Evolutionary conservation across 2,113 vertebrate species (phyloP).

Genomic region (Glaucidium brasilianum): DNA sequence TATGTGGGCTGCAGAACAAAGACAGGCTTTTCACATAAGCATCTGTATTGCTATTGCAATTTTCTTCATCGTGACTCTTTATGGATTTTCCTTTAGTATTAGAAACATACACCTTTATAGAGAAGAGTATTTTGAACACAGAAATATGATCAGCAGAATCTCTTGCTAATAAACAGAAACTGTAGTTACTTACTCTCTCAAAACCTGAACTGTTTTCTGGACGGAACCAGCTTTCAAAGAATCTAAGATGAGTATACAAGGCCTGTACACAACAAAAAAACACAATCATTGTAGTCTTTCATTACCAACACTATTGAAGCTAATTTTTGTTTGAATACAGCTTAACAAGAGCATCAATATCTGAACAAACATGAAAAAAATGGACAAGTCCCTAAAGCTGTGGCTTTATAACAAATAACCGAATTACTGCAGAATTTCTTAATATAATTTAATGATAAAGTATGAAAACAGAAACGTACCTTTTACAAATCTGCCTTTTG

Average conservation of each 20-base stretch:
- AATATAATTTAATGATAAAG: neutral
- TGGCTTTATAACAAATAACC: neutral
- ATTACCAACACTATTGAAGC: neutral
- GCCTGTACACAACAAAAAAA: conserved; percentile 72
- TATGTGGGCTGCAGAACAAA: neutral
- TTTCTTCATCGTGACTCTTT: neutral
- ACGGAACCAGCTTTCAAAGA: conserved; percentile 89
- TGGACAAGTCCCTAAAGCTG: neutral
- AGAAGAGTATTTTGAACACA: neutral
- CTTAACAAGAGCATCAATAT: neutral
- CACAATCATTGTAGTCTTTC: neutral
- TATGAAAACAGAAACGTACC: conserved; percentile 58
- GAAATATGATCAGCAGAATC: neutral
- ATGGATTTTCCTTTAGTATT: neutral
- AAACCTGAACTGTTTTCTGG: conserved; percentile 87
- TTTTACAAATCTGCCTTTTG: conserved; percentile 73
- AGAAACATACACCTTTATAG: neutral
- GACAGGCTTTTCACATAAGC: neutral
- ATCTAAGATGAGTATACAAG: conserved; percentile 94
- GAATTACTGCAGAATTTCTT: neutral
- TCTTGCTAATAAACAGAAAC: neutral
- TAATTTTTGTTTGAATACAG: neutral
- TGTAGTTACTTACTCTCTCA: conserved; percentile 88
- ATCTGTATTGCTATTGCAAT: neutral
- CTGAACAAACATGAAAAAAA: neutral